A percentile compares a stretch with the other conserved stretches of the same genome.
Conservation (phyloP, 2,113 vertebrate species). For the Orthonyx spaldingii region DNA sequence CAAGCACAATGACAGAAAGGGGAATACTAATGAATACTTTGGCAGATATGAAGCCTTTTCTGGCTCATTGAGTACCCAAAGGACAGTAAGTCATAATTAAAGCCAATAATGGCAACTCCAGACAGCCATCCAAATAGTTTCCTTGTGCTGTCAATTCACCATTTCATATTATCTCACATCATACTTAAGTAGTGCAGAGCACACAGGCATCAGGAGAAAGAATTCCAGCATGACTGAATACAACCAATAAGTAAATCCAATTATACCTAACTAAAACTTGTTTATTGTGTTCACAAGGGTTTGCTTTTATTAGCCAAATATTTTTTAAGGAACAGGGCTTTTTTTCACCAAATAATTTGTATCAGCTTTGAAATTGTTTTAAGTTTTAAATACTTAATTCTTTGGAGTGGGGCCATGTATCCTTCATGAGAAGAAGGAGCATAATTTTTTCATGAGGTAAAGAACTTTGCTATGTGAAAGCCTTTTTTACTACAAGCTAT, state of each 20-base stretch:
- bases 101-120: conserved; percentile 76
- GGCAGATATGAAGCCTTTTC: conserved; percentile 65
- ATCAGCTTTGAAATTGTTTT: conserved; percentile 32
- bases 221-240: conserved; percentile 52
- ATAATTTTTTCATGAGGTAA: conserved; percentile 16
- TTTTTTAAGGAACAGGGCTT: conserved; percentile 20
- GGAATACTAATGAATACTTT: conserved; percentile 77
- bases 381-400: conserved; percentile 29
- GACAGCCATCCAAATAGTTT: conserved; percentile 74
- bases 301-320: conserved; percentile 53
- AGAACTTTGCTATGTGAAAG: conserved; percentile 6
- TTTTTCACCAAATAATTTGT: conserved; percentile 26
- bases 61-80: conserved; percentile 72
- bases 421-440: conserved; percentile 16
- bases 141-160: conserved; percentile 67
- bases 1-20: conserved; percentile 65
- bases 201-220: conserved; percentile 56
- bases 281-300: conserved; percentile 56
- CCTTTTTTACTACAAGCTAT: not conserved
- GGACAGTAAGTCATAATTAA: conserved; percentile 75
- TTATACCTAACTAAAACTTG: conserved; percentile 43
- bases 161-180: conserved; percentile 68
- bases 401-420: conserved; percentile 43
- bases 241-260: conserved; percentile 50
- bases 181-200: conserved; percentile 42